Evolutionary conservation across 2,888 invertebrate species (phyloP), one percentile per base, ranked within the genome.

Genomic region (Sminthurinus aureus): DNA sequence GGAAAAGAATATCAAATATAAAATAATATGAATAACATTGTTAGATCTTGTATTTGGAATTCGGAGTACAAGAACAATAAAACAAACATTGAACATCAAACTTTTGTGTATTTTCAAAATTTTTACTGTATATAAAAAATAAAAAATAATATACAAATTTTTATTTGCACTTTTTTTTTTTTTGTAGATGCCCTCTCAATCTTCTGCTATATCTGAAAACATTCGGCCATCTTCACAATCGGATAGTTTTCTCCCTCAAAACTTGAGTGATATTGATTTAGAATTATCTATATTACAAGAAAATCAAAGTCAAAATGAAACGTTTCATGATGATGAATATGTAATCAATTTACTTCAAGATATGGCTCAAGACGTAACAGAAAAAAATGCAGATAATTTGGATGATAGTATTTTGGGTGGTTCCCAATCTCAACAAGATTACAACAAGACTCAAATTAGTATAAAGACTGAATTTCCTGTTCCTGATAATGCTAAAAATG

Each of bases 311-410:
- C 73, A 64, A 66, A 58, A 64, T 18, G 20, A 18, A 69, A 26
- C 38, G 4, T 64, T 81, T 69, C 73, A 78, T 76, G 79, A 78
- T 13, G 79, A 78, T 13, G 83, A 81, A 1, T 78, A 67, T 15
- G 69, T 85, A 13, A 78, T 85, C 12, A 67, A 81, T 11, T 64
- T 85, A 20, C 58, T 85, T 15, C 81, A 82, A 67, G 83, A 83
- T 20, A 83, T 85, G 81, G 85, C 81, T n/a, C 38, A 69, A 11
- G 73, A 81, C 0, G 22, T 26, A 24, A 24, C 11, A 26, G 71
- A 71, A 13, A 18, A 20, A 8, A 20, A 69, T 22, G 12, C 8
- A 6, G 13, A 24, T 20, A 15, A 13, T 12, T 6, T 24, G 22
- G 71, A 71, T 71, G 71, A 71, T 15, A 71, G 71, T 71, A 71